Base-by-base conservation (phyloP, 2,888 invertebrate species). In the Orchestes rusci region DNA sequence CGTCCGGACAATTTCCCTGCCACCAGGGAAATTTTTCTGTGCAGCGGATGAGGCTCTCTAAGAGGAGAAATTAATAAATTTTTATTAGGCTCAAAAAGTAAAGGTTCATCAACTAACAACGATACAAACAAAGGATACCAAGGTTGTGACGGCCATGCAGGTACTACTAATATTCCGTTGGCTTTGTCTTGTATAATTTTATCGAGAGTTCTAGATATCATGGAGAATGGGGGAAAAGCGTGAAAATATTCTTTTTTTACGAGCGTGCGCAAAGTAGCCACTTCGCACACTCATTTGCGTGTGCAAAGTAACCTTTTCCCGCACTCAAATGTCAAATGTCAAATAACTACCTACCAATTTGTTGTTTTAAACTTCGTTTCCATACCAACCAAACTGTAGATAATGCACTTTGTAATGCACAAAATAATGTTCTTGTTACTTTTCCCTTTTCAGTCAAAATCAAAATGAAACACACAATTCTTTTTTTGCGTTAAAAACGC, bases 121-220 rank as follows among this genome's bases (percentile, higher is more conserved):
- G 31, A 19, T 13, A 8, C 28, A 19, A 40, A 40, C n/a, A 38
- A 40, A 1, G 48, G 49, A 20, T 13, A 44, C 15, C 46, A 39
- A 19, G 29, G 33, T 2, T 23, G 35, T 3, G 20, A 7, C 4
- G 35, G 19, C 34, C 35, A 35, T 16, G 7, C n/a, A 12, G 30
- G 30, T n/a, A 41, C n/a, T 15, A 41, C 18, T 19, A 35, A 35
- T 18, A 35, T 35, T 10, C 35, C 34, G 8, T 3, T 16, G 10
- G 44, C 39, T 40, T 43, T 16, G 27, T 43, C 44, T 19, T 12
- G 7, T 4, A 35, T 18, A 2, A 43, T 43, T 13, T 32, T 39
- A 13, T 39, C 23, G 13, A 30, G n/a, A 13, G 2, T 10, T 32
- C 13, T 18, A 17, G 18, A 10, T 18, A 32, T 28, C 3, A 32